phyloP scores from a whole-genome alignment of 2,113 vertebrate genomes.

The Passerina amoena region DNA sequence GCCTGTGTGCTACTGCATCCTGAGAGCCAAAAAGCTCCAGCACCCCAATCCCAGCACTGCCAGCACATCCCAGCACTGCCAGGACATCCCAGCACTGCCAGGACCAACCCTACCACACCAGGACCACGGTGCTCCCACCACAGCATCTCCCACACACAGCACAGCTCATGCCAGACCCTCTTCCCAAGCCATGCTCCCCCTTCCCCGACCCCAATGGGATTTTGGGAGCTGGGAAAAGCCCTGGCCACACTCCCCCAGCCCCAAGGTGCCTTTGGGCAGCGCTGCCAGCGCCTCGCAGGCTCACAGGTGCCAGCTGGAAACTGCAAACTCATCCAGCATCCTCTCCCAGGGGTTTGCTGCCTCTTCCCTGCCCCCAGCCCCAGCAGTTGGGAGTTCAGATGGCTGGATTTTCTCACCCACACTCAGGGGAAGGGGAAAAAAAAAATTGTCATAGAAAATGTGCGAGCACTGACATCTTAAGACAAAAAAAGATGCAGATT shows the following conservation, averaged over 20 bases:
- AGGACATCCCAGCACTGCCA: not conserved
- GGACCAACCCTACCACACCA: fast-evolving
- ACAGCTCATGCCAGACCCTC: not conserved
- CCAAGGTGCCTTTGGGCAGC: fast-evolving
- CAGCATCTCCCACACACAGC: not conserved
- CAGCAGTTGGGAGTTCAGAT: not conserved
- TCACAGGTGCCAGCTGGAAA: not conserved
- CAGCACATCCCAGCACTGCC: not conserved
- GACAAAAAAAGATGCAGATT: constrained; percentile 55
- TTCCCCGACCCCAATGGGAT: fast-evolving
- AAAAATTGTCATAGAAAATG: constrained; percentile 24
- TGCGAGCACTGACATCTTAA: constrained; percentile 54
- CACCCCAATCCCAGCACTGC: not conserved
- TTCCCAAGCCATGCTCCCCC: fast-evolving
- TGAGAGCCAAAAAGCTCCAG: no score
- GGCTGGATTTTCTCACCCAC: constrained; percentile 15
- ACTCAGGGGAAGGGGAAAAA: not conserved
- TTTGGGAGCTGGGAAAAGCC: not conserved
- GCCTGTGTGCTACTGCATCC: no score
- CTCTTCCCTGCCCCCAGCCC: not conserved
- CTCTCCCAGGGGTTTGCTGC: not conserved
- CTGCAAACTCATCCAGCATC: not conserved
- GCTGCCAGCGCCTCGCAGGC: not conserved
- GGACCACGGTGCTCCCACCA: not conserved
- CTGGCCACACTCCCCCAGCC: not conserved